Evolutionary conservation across 2,888 invertebrate species (phyloP).

Genomic region (Drosophila planitibia): DNA sequence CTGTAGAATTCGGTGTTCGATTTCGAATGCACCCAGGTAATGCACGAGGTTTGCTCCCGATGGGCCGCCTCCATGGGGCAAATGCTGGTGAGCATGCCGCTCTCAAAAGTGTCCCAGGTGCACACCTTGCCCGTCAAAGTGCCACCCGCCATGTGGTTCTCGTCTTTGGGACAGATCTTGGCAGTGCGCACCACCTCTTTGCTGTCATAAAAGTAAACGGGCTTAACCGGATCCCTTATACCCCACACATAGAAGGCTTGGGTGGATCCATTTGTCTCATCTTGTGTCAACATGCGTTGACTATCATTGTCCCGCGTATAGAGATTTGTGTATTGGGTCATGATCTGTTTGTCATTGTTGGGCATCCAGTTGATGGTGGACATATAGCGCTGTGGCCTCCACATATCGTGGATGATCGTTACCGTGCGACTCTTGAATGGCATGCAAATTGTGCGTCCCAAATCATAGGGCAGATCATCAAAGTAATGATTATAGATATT

Average conservation of each 20-base stretch:
- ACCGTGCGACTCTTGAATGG: constrained; percentile 87
- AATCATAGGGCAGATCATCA: constrained; percentile 85
- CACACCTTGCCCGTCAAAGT: constrained; percentile 91
- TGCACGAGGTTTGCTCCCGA: constrained; percentile 92
- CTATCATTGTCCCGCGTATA: constrained; percentile 17
- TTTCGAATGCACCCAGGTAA: constrained; percentile 97
- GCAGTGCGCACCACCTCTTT: constrained; percentile 90
- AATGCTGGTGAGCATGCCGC: constrained; percentile 90
- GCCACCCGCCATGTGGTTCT: constrained; percentile 90
- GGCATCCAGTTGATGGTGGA: constrained; percentile 89
- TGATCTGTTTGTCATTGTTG: constrained; percentile 84
- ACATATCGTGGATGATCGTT: constrained; percentile 89
- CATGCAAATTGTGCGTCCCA: constrained; percentile 86
- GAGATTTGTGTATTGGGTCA: constrained; percentile 73
- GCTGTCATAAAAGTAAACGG: constrained; percentile 90
- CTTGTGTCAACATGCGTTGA: constrained; percentile 20
- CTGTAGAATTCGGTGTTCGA: constrained; percentile 97
- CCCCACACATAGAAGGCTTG: constrained; percentile 82
- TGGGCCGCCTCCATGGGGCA: constrained; percentile 94
- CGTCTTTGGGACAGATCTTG: constrained; percentile 95
- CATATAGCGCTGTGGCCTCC: constrained; percentile 85
- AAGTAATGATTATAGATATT: constrained; percentile 93
- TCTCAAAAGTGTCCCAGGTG: constrained; percentile 93
- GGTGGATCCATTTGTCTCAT: constrained; percentile 27
- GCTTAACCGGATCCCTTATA: constrained; percentile 86